phyloP scores from a whole-genome alignment of 1,140 invertebrate genomes.

The Galleria mellonella region DNA sequence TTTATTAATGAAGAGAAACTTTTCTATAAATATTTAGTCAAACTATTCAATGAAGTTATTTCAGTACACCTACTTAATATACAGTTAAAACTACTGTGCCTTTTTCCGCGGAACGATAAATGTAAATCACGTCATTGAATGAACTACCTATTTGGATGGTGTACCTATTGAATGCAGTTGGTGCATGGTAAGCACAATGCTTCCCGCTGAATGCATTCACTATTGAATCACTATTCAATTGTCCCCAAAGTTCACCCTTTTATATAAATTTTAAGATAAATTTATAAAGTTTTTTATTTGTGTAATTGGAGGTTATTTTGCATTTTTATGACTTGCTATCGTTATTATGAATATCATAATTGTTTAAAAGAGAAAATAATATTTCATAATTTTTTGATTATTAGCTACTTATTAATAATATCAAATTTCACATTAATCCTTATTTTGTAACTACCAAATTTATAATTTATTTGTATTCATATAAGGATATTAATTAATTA shows the following conservation, averaged over 20 bases:
- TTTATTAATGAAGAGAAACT: no score
- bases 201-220: constrained; percentile 34
- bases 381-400: no score
- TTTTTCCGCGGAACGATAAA: constrained; percentile 35
- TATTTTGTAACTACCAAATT: no score
- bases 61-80: no score
- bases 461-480: no score
- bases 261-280: constrained; percentile 25
- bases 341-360: neutral
- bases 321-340: no score
- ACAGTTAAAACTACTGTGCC: constrained; percentile 6
- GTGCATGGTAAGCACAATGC: constrained; percentile 41
- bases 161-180: constrained; percentile 36
- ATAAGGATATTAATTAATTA: neutral
- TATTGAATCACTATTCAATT: constrained; percentile 47
- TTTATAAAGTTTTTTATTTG: constrained; percentile 19
- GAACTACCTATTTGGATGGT: constrained; percentile 32
- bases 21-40: no score
- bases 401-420: no score
- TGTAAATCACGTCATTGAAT: constrained; percentile 50
- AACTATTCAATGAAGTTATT: no score
- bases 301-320: neutral
- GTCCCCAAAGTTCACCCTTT: constrained; percentile 28
- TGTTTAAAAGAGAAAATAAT: no score
- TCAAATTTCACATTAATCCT: no score